Evolutionary conservation across 2,797 vertebrate species (phyloP).

Genomic region (Pangasius krempfi): DNA sequence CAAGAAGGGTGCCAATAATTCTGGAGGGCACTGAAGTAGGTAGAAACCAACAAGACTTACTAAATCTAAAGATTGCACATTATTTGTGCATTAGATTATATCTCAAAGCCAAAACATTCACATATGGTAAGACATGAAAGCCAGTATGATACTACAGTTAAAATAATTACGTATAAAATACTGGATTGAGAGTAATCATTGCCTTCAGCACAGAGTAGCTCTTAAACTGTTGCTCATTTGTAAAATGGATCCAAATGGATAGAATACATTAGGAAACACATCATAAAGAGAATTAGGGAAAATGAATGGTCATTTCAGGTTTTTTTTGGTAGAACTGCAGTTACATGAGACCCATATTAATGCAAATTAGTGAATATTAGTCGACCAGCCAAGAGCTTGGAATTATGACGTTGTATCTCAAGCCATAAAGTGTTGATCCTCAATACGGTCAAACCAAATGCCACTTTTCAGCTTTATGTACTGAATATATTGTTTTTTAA

Average conservation of each 20-base stretch:
- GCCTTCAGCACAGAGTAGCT: constrained; percentile 10
- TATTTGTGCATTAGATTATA: background rate
- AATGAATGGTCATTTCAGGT: background rate
- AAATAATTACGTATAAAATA: constrained; percentile 13
- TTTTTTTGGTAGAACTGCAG: background rate
- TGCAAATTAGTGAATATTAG: background rate
- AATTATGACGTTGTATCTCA: background rate
- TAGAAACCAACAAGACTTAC: background rate
- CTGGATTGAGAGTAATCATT: constrained; percentile 22
- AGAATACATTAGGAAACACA: constrained; percentile 22
- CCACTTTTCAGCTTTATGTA: background rate
- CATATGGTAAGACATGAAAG: background rate
- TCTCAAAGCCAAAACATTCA: background rate
- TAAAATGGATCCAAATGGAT: constrained; percentile 25
- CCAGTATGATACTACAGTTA: constrained; percentile 27
- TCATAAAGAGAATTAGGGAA: background rate
- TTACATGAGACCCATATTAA: background rate
- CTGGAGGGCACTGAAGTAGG: background rate
- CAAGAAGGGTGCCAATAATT: background rate
- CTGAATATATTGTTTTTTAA: background rate
- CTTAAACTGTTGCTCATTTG: constrained; percentile 29
- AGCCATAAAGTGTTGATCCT: background rate
- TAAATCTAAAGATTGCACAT: background rate
- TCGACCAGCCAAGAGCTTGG: background rate
- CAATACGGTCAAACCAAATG: background rate